Evolutionary conservation across 1,140 invertebrate species (phyloP).

Genomic region (Drosophila setifemur): DNA sequence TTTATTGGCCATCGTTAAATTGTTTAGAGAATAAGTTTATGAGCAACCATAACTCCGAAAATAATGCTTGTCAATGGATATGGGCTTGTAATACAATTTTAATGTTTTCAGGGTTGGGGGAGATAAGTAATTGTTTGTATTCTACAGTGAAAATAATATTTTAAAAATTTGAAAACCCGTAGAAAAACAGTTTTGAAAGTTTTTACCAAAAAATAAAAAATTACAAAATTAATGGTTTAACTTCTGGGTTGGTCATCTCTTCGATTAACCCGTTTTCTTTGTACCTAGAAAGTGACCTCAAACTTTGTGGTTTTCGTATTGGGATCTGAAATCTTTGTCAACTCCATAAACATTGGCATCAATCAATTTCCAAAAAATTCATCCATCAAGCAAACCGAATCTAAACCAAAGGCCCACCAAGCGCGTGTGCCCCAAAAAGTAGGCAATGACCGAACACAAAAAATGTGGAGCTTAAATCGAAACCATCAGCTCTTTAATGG

Average conservation of each 20-base stretch:
- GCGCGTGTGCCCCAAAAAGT: constrained; percentile 29
- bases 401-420: constrained; percentile 7
- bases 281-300: not conserved
- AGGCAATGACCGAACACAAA: constrained; percentile 12
- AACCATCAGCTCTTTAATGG: constrained; percentile 24
- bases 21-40: constrained; percentile 51
- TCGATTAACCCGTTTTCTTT: constrained; percentile 22
- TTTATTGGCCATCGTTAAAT: constrained; percentile 56
- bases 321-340: constrained; percentile 44
- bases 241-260: not conserved
- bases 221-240: not conserved
- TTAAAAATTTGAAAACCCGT: not conserved
- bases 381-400: constrained; percentile 45
- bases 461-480: constrained; percentile 12
- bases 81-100: constrained; percentile 54
- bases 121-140: constrained; percentile 57
- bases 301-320: not conserved
- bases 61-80: constrained; percentile 40
- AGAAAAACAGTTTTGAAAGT: too few relatives aligned
- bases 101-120: constrained; percentile 24
- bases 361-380: constrained; percentile 51
- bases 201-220: not conserved
- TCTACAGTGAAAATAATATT: not conserved
- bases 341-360: constrained; percentile 38
- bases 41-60: constrained; percentile 30